These are phyloP conservation scores for Athetis lepigone DNA, from an alignment of 2,888 invertebrate genomes.

Conservation along the genomic window DNA sequence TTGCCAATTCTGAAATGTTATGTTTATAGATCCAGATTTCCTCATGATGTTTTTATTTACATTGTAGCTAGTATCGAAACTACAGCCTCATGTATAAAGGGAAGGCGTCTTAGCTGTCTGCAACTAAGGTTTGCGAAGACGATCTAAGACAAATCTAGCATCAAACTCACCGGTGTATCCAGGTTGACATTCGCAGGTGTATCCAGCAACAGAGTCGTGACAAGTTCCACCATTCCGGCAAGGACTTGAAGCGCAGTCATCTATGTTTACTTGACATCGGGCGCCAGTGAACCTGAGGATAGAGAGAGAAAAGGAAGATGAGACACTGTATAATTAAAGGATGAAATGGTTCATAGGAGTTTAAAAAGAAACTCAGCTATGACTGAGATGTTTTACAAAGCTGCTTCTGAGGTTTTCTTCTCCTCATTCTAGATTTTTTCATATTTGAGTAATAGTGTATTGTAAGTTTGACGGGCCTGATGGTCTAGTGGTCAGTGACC, in stretches of 20 bases:
- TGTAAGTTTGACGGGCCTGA: too few relatives aligned
- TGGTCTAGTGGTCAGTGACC: too few relatives aligned
- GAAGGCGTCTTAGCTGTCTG: background rate
- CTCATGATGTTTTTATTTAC: too few relatives aligned
- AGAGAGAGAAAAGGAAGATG: background rate
- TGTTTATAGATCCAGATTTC: too few relatives aligned
- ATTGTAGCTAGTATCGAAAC: too few relatives aligned
- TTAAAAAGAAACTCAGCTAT: background rate
- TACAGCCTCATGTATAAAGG: too few relatives aligned
- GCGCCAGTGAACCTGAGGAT: slow-evolving; percentile 93
- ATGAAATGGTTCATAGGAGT: background rate
- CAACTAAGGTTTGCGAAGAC: background rate
- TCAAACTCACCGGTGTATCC: slow-evolving; percentile 93
- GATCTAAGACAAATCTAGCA: background rate
- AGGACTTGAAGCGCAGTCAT: slow-evolving; percentile 96
- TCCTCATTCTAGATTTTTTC: too few relatives aligned
- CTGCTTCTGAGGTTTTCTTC: too few relatives aligned
- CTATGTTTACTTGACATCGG: slow-evolving; percentile 97
- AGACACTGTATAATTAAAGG: background rate
- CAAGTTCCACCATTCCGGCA: slow-evolving; percentile 97
- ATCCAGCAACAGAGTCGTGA: slow-evolving; percentile 96
- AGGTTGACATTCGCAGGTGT: slow-evolving; percentile 97
- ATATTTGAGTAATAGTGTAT: too few relatives aligned
- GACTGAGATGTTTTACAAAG: too few relatives aligned
- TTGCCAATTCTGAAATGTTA: too few relatives aligned